Evolutionary conservation across 2,888 invertebrate genomes (phyloP).

Genomic region (Pristionchus fissidentatus): DNA sequence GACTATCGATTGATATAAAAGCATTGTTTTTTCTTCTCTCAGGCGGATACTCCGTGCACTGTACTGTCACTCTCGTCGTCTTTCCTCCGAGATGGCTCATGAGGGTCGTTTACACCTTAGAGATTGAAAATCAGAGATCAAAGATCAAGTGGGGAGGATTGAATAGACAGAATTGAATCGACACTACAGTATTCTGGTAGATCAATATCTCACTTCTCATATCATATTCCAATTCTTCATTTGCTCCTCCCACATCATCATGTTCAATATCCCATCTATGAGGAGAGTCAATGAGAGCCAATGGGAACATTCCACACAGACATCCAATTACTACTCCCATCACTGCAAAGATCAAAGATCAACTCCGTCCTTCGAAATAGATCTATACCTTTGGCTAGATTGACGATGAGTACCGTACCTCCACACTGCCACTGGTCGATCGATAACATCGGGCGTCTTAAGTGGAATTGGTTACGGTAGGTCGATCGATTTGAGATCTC

Average conservation of each 20-base stretch:
- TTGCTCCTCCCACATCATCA: not conserved
- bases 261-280: slow-evolving; percentile 37
- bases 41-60: not conserved
- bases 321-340: not conserved
- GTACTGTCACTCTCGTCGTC: not conserved
- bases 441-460: slow-evolving; percentile 21
- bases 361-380: not conserved
- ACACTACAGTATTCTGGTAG: not conserved
- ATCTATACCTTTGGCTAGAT: slow-evolving; percentile 24
- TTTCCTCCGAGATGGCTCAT: not conserved
- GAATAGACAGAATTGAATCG: not conserved
- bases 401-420: slow-evolving; percentile 10
- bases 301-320: not conserved
- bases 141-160: too few relatives aligned
- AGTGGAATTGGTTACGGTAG: too few relatives aligned
- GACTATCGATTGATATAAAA: too few relatives aligned
- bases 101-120: not conserved
- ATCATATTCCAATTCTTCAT: not conserved
- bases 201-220: not conserved
- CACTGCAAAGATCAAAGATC: not conserved
- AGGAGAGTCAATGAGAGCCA: slow-evolving; percentile 12
- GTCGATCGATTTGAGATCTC: not conserved
- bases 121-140: not conserved
- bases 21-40: not conserved
- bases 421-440: slow-evolving; percentile 43